Evolutionary conservation across 2,113 vertebrate species (phyloP), one percentile per base, ranked within the genome.

Genomic region (Meriones unguiculatus): DNA sequence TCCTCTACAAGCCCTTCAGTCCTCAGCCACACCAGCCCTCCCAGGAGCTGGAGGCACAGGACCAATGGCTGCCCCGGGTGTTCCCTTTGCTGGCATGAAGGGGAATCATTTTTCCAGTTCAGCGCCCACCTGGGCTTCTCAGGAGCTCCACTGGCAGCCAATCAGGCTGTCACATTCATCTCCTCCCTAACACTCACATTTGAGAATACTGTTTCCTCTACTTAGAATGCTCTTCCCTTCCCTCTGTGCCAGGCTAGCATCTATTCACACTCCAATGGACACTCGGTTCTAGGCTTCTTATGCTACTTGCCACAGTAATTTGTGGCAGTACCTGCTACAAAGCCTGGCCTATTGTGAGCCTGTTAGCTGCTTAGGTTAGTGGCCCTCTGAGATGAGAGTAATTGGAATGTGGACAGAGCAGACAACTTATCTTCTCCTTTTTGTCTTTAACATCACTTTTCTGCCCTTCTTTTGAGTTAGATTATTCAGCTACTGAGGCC

Each of bases 21-120:
- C 77, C 30, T 59, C 2, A 1, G 20, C 12, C 0, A 4, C 12
- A 22, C 0, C 7, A 10, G 50, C 64, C 24, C 76, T n/a, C 70
- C 65, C 24, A 32, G 46, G 22, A 0, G 18, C 78, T 50, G 28
- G 28, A 25, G 54, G 4, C 41, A 28, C 41, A 73, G 75, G 76
- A 8, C 6, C 18, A 15, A 4, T 9, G 69, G 35, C 41, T 78
- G 46, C 76, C 41, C 76, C 32, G 77, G 46, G 41, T 15, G 50
- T 57, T 73, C 76, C 89, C 14, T 4, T 0, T 20, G 46, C 46
- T 2, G 2, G 52, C 54, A 70, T 35, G 14, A 72, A 57, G 50
- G 76, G 30, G 7, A 46, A 38, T 14, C 32, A 4, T 20, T 59
- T 30, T 72, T 59, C 32, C 5, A 11, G 80, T 4, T 0, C 10